Evolutionary conservation across 2,797 vertebrate genomes (phyloP).

Genomic region (Steatocranus sp.): DNA sequence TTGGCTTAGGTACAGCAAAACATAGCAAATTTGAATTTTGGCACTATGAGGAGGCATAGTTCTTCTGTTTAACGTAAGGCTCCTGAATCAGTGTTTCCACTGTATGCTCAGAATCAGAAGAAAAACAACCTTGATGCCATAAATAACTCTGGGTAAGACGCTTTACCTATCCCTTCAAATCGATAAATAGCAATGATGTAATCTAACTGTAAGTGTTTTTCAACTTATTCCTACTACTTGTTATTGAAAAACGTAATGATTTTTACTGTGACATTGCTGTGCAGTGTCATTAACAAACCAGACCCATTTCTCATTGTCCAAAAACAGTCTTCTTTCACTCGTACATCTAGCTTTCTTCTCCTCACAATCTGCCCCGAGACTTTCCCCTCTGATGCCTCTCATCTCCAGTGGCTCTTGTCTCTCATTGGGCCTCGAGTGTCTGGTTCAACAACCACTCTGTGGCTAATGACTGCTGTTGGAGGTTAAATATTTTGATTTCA

Average conservation of each 20-base stretch:
- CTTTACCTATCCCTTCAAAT: background rate
- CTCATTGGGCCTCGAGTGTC: background rate
- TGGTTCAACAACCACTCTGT: background rate
- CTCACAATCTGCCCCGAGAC: background rate
- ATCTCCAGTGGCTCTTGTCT: constrained; percentile 13
- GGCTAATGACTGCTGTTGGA: background rate
- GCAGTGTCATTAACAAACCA: background rate
- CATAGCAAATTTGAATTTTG: background rate
- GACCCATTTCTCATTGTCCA: background rate
- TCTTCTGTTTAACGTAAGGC: background rate
- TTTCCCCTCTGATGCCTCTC: constrained; percentile 3
- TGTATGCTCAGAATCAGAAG: background rate
- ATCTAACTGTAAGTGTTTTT: background rate
- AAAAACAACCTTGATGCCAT: background rate
- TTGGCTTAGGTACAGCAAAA: background rate
- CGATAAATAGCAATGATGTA: background rate
- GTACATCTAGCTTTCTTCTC: background rate
- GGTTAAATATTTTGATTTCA: background rate
- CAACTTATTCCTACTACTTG: background rate
- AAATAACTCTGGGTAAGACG: background rate
- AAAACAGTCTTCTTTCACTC: background rate
- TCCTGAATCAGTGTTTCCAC: background rate
- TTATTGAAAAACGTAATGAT: background rate
- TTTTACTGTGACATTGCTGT: background rate
- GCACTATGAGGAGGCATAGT: background rate